Conservation (phyloP, 2,113 vertebrate species). For the Albula goreensis region DNA sequence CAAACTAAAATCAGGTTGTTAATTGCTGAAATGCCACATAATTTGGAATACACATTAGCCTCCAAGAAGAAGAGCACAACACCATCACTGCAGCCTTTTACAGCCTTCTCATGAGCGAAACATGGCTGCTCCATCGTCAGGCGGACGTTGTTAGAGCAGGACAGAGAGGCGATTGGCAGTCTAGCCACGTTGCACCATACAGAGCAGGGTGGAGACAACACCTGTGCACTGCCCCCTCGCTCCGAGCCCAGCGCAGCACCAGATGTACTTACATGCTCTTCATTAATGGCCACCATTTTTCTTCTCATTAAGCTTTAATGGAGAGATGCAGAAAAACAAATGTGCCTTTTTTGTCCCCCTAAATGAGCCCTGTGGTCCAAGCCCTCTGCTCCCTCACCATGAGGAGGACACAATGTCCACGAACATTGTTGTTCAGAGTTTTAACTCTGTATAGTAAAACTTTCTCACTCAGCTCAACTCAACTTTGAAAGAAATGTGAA, state of each 20-base stretch:
- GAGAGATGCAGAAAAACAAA: slow-evolving; percentile 17
- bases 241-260: neutral
- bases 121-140: neutral
- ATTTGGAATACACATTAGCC: no score
- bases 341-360: neutral
- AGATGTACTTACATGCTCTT: slow-evolving; percentile 14
- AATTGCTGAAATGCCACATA: no score
- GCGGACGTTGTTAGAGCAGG: neutral
- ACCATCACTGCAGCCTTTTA: neutral
- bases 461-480: no score
- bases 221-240: slow-evolving; percentile 1
- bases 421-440: no score
- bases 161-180: slow-evolving; percentile 7
- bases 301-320: slow-evolving; percentile 21
- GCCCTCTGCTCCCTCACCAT: neutral
- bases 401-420: neutral
- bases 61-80: no score
- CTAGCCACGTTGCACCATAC: neutral
- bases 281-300: slow-evolving; percentile 28
- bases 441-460: no score
- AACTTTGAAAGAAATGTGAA: neutral
- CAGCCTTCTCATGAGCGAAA: neutral
- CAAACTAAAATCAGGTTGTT: no score
- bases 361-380: neutral
- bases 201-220: slow-evolving; percentile 10